phyloP scores from a whole-genome alignment of 2,888 invertebrate genomes.

The Diogma glabrata region DNA sequence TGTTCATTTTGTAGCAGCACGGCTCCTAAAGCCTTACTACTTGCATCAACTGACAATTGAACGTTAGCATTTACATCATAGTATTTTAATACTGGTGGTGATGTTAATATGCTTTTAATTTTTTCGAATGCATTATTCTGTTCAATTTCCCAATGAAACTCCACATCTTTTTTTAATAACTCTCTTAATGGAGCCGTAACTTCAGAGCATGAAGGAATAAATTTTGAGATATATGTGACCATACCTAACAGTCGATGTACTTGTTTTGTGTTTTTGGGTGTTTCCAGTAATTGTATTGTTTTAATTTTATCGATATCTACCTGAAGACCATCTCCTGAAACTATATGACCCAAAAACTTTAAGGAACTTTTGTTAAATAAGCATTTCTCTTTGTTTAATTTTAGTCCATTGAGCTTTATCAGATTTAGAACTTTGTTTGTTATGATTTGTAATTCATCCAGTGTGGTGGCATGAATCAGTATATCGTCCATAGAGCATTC shows the following conservation, averaged over 20 bases:
- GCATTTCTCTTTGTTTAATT: slow-evolving; percentile 23
- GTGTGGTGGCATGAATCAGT: slow-evolving; percentile 19
- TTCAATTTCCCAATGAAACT: neutral
- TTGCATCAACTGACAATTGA: neutral
- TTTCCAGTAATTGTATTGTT: slow-evolving; percentile 13
- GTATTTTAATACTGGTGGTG: neutral
- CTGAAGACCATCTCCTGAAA: slow-evolving; percentile 15
- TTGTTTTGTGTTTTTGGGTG: slow-evolving; percentile 13
- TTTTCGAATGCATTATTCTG: neutral
- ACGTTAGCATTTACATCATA: neutral
- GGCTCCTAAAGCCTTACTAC: neutral
- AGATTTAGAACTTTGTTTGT: slow-evolving; percentile 18
- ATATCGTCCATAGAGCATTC: slow-evolving; percentile 22
- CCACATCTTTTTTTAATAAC: neutral
- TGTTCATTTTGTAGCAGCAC: neutral
- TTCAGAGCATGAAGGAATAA: neutral
- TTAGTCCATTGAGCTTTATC: too few species aligned
- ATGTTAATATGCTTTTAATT: neutral
- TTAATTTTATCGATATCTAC: slow-evolving; percentile 14
- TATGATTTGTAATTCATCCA: slow-evolving; percentile 18
- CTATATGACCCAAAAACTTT: slow-evolving; percentile 18
- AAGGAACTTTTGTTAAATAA: slow-evolving; percentile 11
- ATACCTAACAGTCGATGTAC: slow-evolving; percentile 16
- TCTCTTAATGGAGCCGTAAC: neutral
- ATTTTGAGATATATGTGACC: slow-evolving; percentile 10